Evolutionary conservation across 1,140 invertebrate genomes (phyloP), one percentile per base, ranked within the genome.

Genomic region (Trigoniulus corallinus): DNA sequence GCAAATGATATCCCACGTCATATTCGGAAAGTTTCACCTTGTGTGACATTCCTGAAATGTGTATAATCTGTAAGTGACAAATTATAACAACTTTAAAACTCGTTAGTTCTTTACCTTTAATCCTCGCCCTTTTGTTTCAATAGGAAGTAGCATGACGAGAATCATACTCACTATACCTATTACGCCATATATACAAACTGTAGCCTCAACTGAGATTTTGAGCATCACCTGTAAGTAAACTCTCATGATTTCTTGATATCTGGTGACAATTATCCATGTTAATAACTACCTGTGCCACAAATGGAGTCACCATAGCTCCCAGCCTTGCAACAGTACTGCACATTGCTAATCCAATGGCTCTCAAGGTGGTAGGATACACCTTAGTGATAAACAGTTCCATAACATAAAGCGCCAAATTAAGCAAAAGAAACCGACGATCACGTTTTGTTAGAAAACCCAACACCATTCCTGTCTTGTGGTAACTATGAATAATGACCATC

Each of bases 221-320:
- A 81, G 65, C 47, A 81, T 63, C 50, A 80, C 78, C 78, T 79
- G 62, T 37, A 66, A 66, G 57, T 51, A 53, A 55, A 53, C 44
- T 42, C 40, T 39, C 54, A 44, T 42, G 39, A 54, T 3, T 48
- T 24, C 43, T 52, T 20, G 52, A 34, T 46, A 39, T 25, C 25
- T 56, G 67, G 12, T 44, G 4, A 18, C 4, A 21, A 20, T 44
- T 20, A n/a, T n/a, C n/a, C n/a, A n/a, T 20, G 4, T 10, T 7
- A 10, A 44, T 20, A 21, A 18, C 21, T 44, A 92, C 88, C 74
- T 93, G 88, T 20, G 88, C 88, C 29, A 95, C 78, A 63, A 93
- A 92, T 1, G 89, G 89, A 1, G 89, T 93, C 1, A 88, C 66
- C 78, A 93, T 92, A 20, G 89, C 88, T 34, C 91, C 91, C 24